These are phyloP conservation scores for Okamejei kenojei DNA, from an alignment of 2,797 vertebrate species.

Conservation along the genomic window DNA sequence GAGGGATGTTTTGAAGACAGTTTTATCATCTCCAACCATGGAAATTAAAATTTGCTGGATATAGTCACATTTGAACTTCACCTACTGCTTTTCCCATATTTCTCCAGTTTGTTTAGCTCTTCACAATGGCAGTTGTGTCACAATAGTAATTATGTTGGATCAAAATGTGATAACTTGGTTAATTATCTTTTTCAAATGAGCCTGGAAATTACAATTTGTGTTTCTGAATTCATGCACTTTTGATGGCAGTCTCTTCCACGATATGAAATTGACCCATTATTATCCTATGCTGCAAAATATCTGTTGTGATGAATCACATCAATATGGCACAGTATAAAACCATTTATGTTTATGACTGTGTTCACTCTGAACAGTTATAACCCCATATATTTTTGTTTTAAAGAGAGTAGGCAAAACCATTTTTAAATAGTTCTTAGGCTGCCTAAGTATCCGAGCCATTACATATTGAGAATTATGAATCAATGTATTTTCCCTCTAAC, in stretches of 20 bases:
- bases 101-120: background rate
- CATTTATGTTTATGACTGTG: background rate
- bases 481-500: background rate
- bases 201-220: background rate
- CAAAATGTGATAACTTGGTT: background rate
- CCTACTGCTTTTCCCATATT: background rate
- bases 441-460: background rate
- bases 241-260: background rate
- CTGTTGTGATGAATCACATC: background rate
- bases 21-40: background rate
- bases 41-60: background rate
- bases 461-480: background rate
- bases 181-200: background rate
- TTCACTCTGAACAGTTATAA: background rate
- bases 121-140: constrained; percentile 21
- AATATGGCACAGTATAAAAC: background rate
- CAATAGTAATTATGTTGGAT: background rate
- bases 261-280: background rate
- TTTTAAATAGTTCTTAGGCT: background rate
- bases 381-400: background rate
- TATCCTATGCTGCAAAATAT: background rate
- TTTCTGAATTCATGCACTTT: background rate
- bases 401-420: background rate
- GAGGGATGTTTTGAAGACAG: background rate
- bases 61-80: background rate